Conservation (phyloP, 2,113 vertebrate genomes). For the Microcebus griseorufus region DNA sequence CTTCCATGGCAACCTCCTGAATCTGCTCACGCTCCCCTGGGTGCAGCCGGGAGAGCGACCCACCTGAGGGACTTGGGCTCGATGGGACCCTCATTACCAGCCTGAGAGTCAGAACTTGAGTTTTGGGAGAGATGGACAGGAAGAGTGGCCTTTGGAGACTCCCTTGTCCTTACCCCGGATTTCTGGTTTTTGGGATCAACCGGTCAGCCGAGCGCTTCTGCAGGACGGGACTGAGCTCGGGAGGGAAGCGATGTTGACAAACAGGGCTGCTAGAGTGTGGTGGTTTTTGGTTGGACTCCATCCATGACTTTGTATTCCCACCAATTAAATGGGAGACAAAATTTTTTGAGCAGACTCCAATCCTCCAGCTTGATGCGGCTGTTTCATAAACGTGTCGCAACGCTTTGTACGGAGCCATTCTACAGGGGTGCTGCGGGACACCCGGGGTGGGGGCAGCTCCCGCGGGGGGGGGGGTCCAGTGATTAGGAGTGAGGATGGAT, state of each 20-base stretch:
- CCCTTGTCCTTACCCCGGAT: too few relatives aligned
- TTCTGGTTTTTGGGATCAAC: not conserved
- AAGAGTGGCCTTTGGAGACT: not conserved
- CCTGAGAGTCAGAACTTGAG: not conserved
- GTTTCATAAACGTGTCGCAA: not conserved
- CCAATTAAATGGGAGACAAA: not conserved
- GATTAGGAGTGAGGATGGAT: not conserved
- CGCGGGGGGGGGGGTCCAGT: too few relatives aligned
- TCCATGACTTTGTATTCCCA: not conserved
- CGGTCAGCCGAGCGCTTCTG: accelerated
- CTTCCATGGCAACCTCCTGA: not conserved
- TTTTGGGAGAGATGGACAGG: not conserved
- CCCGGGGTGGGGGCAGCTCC: too few relatives aligned
- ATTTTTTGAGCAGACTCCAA: not conserved
- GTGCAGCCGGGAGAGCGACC: not conserved
- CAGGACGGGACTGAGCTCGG: accelerated
- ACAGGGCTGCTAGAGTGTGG: not conserved
- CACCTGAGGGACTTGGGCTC: not conserved
- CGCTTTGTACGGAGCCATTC: not conserved
- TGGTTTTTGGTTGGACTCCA: not conserved
- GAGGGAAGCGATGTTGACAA: not conserved
- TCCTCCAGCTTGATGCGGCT: not conserved
- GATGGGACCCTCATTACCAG: accelerated
- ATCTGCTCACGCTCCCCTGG: not conserved
- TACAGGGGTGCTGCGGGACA: not conserved